Evolutionary conservation across 2,888 invertebrate genomes (phyloP), one percentile per base, ranked within the genome.

Genomic region (Eulithis prunata): DNA sequence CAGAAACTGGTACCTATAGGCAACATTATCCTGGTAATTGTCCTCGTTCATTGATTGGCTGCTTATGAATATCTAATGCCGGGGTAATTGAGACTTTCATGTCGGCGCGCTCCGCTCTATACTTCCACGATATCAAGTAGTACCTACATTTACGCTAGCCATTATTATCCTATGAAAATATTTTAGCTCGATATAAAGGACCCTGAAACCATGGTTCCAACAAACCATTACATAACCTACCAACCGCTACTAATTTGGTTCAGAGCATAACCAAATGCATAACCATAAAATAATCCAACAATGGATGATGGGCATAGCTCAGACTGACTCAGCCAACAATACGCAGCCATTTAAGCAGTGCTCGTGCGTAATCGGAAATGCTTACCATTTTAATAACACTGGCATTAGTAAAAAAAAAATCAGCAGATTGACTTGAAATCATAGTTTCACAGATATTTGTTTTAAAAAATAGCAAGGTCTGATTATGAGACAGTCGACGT

Each of bases 271-370:
- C 45, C 45, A 64, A 53, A 11, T 7, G 41, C 51, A 63, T 57
- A 59, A 59, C 45, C 45, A 64, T 61, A 43, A 66, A 43, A 61
- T 62, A 43, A 43, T 51, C 55, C 45, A 57, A 70, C 69, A 71
- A 69, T 66, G 70, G 56, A 10, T 58, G 59, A 66, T 54, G 63
- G 56, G 13, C 64, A 56, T 49, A 49, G 52, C 7, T 51, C 49
- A 43, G 53, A 54, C 64, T 72, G 69, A 72, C 61, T 71, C 72
- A 68, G 63, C 66, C 70, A 59, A 68, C 71, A 71, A 71, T 70
- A 56, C 51, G 51, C 60, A 11, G 32, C 53, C 51, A 66, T 71
- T 53, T 66, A 62, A 61, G 69, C 66, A 68, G 32, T 46, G 57
- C 57, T 32, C 7, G 46, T 58, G 38, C 55, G 36, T 51, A 62